Evolutionary conservation across 2,113 vertebrate genomes (phyloP).

Genomic region (Anthoscopus minutus): DNA sequence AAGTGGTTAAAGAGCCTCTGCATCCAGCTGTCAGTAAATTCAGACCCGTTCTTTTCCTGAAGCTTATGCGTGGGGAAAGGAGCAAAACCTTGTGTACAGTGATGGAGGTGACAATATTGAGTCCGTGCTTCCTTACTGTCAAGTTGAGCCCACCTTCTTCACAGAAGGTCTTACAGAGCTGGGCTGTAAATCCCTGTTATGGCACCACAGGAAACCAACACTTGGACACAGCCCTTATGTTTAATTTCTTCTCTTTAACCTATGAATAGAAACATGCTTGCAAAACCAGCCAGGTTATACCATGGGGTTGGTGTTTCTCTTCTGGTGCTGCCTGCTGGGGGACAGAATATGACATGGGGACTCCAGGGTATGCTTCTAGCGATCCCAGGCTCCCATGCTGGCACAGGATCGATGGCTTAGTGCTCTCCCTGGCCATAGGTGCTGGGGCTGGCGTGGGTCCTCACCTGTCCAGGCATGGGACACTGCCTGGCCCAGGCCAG

Average conservation of each 20-base stretch:
- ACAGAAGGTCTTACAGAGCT: not conserved
- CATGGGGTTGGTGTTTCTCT: not conserved
- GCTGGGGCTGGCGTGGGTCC: not conserved
- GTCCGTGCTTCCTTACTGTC: rapidly evolving
- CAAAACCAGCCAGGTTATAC: not conserved
- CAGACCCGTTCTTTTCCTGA: rapidly evolving
- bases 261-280: not conserved
- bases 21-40: not conserved
- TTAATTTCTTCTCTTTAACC: not conserved
- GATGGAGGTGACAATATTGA: rapidly evolving
- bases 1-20: not conserved
- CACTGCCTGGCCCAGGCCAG: not conserved
- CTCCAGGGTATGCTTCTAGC: rapidly evolving
- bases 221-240: rapidly evolving
- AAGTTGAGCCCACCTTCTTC: not conserved
- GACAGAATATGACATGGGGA: rapidly evolving
- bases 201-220: not conserved
- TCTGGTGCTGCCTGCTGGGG: not conserved
- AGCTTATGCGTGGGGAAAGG: rapidly evolving
- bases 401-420: rapidly evolving
- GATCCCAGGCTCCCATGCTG: rapidly evolving
- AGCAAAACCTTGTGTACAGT: not conserved
- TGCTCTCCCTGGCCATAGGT: rapidly evolving
- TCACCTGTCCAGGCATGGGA: not conserved
- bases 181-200: not conserved